These are phyloP conservation scores for Andricus curvator DNA, from an alignment of 2,888 invertebrate genomes.

Conservation along the genomic window DNA sequence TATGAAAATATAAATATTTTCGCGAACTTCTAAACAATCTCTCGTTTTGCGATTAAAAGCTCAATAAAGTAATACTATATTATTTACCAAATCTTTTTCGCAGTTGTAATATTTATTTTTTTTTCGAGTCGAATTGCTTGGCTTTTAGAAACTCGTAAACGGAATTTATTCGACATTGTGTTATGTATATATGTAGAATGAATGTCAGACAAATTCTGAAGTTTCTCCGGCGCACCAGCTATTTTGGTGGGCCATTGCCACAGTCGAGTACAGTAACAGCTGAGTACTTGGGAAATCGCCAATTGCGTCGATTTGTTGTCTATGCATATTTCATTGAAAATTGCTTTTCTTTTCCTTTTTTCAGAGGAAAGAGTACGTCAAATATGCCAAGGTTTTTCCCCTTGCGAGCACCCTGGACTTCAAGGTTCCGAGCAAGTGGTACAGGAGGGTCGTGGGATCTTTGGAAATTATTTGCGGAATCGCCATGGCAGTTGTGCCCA, in stretches of 20 bases:
- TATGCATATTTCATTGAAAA: conserved; percentile 41
- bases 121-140: not conserved
- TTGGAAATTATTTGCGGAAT: conserved; percentile 92
- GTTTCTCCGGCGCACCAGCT: conserved; percentile 55
- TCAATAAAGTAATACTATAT: not conserved
- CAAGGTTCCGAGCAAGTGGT: conserved; percentile 96
- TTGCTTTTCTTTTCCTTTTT: conserved; percentile 70
- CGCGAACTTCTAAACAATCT: not conserved
- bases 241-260: conserved; percentile 67
- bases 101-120: not conserved
- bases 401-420: conserved; percentile 89
- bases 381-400: conserved; percentile 97
- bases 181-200: conserved; percentile 16
- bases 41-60: not conserved
- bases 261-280: conserved; percentile 64
- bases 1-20: not conserved
- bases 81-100: not conserved
- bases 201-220: conserved; percentile 55
- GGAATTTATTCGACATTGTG: not conserved
- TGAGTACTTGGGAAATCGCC: conserved; percentile 60
- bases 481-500: conserved; percentile 90
- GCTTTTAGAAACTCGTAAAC: not conserved
- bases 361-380: conserved; percentile 96
- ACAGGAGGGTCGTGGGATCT: conserved; percentile 89
- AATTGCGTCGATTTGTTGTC: conserved; percentile 48